These are phyloP conservation scores for Psephotus haematonotus DNA, from an alignment of 2,113 vertebrate species.

Conservation along the genomic window DNA sequence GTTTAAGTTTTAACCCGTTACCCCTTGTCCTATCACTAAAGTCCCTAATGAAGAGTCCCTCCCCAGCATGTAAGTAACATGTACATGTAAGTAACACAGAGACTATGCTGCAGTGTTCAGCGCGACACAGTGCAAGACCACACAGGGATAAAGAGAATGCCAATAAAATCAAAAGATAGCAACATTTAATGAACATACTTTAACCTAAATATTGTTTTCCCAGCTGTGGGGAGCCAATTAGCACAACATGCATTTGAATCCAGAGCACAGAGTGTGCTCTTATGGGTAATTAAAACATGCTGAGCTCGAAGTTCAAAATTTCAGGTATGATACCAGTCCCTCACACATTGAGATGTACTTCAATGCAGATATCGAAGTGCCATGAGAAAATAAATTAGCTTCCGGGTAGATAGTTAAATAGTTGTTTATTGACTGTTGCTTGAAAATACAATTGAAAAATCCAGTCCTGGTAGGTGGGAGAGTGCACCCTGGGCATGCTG, in stretches of 20 bases:
- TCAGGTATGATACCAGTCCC: not conserved
- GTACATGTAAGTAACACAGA: not conserved
- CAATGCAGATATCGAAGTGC: not conserved
- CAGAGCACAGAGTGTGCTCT: not conserved
- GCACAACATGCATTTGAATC: not conserved
- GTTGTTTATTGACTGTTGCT: not conserved
- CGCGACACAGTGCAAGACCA: not conserved
- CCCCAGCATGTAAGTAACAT: too few species aligned
- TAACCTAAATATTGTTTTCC: not conserved
- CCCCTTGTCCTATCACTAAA: too few species aligned
- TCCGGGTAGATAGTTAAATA: not conserved
- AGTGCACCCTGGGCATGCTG: not conserved
- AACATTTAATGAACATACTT: not conserved
- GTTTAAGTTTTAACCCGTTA: too few species aligned
- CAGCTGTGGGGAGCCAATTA: not conserved
- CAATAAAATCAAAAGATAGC: not conserved
- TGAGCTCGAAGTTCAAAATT: conserved; percentile 21
- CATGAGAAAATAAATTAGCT: not conserved
- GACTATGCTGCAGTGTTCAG: accelerated
- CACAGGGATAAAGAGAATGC: not conserved
- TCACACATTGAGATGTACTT: not conserved
- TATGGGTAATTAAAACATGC: not conserved
- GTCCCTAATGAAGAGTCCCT: too few species aligned
- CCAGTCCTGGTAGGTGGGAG: not conserved
- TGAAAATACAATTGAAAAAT: not conserved